These are phyloP conservation scores for Pseudopleuronectes americanus DNA, from an alignment of 2,797 vertebrate genomes.

Conservation along the genomic window DNA sequence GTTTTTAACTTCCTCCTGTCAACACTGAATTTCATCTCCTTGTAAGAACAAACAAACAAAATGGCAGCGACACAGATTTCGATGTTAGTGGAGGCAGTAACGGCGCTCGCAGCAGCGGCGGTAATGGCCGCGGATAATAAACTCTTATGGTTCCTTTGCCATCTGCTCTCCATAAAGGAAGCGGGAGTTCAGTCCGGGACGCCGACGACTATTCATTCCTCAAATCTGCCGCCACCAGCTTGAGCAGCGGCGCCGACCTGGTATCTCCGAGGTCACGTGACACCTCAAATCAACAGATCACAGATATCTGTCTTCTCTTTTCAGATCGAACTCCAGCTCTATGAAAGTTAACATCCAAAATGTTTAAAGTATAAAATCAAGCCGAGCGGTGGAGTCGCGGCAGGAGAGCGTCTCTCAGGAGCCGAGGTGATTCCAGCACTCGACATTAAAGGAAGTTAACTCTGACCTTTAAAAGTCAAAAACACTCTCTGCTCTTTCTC, in stretches of 20 bases:
- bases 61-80: slow-evolving; percentile 30
- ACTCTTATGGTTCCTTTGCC: slow-evolving; percentile 68
- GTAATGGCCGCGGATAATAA: slow-evolving; percentile 54
- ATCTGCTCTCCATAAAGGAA: slow-evolving; percentile 76
- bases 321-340: no score
- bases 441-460: slow-evolving; percentile 45
- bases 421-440: no score
- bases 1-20: slow-evolving; percentile 5
- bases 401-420: not conserved
- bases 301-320: not conserved
- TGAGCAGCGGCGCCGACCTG: slow-evolving; percentile 25
- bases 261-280: slow-evolving; percentile 55
- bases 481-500: slow-evolving; percentile 26
- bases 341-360: not conserved
- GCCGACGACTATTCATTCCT: slow-evolving; percentile 22
- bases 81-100: slow-evolving; percentile 50
- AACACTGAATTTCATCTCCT: slow-evolving; percentile 6
- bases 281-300: slow-evolving; percentile 5
- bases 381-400: not conserved
- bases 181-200: not conserved
- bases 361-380: not conserved
- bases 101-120: slow-evolving; percentile 8
- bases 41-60: slow-evolving; percentile 33
- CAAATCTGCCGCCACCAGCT: slow-evolving; percentile 74
- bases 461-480: slow-evolving; percentile 68